These are phyloP conservation scores for Cremastobaeus sp. DNA, from an alignment of 2,888 invertebrate genomes.

Conservation along the genomic window DNA sequence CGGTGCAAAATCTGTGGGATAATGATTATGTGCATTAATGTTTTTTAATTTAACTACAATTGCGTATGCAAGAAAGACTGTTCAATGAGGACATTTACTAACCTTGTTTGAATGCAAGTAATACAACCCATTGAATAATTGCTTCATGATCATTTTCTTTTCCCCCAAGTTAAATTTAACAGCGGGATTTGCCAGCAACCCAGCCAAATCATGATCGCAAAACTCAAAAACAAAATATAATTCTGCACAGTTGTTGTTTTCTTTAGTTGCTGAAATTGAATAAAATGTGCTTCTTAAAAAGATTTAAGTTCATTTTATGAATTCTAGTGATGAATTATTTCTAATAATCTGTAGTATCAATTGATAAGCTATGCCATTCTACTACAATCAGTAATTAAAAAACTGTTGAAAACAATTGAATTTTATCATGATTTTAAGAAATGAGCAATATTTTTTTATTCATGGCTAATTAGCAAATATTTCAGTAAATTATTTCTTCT, in stretches of 20 bases:
- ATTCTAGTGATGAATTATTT: neutral
- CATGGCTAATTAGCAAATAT: too few relatives aligned
- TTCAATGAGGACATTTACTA: neutral
- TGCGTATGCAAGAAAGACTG: too few relatives aligned
- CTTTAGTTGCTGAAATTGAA: constrained; percentile 68
- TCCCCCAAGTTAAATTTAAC: constrained; percentile 97
- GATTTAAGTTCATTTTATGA: constrained; percentile 73
- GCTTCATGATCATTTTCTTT: constrained; percentile 97
- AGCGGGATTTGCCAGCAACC: neutral
- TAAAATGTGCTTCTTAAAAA: too few relatives aligned
- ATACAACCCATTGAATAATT: constrained; percentile 91
- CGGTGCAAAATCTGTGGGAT: constrained; percentile 86
- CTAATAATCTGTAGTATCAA: neutral
- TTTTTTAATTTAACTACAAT: neutral
- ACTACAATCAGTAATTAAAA: too few relatives aligned
- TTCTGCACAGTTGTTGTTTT: constrained; percentile 88
- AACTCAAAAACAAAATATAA: constrained; percentile 99
- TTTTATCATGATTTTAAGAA: too few relatives aligned
- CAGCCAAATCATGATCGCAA: constrained; percentile 84
- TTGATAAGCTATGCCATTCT: too few relatives aligned
- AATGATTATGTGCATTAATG: too few relatives aligned
- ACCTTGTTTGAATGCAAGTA: constrained; percentile 96
- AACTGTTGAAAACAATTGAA: too few relatives aligned
- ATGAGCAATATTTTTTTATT: too few relatives aligned
- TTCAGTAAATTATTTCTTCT: too few relatives aligned